Percentiles rank a stretch among this genome's conserved stretches.
Evolutionary conservation across 1,140 invertebrate genomes (phyloP).

Genomic region (Anoplolepis gracilipes): DNA sequence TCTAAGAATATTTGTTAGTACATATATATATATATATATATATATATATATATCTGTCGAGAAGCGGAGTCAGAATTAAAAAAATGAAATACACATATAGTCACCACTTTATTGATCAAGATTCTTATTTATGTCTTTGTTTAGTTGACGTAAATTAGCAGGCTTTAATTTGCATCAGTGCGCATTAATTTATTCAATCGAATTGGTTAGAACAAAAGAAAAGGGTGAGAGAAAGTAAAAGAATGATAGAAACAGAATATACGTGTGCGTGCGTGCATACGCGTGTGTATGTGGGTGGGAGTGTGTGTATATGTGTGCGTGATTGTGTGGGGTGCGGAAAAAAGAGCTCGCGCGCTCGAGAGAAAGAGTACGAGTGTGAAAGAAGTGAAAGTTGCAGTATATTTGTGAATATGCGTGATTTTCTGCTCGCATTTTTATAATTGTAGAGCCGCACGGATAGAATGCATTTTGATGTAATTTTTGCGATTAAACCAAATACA

Average conservation of each 20-base stretch:
- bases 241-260: not conserved
- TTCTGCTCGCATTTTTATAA: constrained; percentile 63
- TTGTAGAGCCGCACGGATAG: constrained; percentile 66
- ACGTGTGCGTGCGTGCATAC: not conserved
- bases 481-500: constrained; percentile 73
- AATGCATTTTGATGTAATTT: constrained; percentile 72
- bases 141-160: constrained; percentile 3
- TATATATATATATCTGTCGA: too few species aligned
- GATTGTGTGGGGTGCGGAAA: not conserved
- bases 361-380: constrained; percentile 22
- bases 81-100: not conserved
- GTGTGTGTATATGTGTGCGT: too few species aligned
- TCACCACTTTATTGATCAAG: not conserved
- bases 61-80: not conserved
- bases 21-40: not conserved
- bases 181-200: constrained; percentile 4
- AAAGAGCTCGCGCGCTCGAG: constrained; percentile 2
- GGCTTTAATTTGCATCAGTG: constrained; percentile 8
- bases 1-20: too few species aligned
- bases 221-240: not conserved
- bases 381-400: constrained; percentile 3
- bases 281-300: not conserved
- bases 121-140: not conserved
- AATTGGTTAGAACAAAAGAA: not conserved
- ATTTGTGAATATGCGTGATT: constrained; percentile 49